These are phyloP conservation scores for Aplysia californica DNA, from an alignment of 1,140 invertebrate species.

Conservation along the genomic window DNA sequence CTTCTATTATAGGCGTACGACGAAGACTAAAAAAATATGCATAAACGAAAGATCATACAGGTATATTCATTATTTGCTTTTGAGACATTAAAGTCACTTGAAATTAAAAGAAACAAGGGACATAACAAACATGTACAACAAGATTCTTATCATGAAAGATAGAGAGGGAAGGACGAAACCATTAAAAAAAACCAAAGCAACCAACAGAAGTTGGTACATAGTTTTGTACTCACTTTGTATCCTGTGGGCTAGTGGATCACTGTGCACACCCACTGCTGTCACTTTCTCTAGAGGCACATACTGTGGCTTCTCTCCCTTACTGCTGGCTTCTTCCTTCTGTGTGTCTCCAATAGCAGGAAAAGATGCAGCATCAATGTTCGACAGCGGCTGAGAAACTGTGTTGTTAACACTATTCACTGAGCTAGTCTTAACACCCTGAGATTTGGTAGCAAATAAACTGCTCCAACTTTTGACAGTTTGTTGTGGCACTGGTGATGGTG, in stretches of 20 bases:
- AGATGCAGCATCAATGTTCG: background rate
- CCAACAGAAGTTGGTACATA: background rate
- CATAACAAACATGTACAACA: too few species aligned
- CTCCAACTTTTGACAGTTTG: conserved; percentile 17
- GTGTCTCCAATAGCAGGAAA: background rate
- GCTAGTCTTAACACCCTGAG: too few species aligned
- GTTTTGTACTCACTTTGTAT: conserved; percentile 4
- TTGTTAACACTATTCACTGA: background rate
- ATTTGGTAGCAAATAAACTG: conserved; percentile 18
- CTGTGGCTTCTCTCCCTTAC: conserved; percentile 11
- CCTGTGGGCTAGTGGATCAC: conserved; percentile 8
- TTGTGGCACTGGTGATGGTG: background rate
- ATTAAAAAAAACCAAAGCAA: too few species aligned
- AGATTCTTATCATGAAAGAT: too few species aligned
- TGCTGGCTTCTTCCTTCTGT: background rate
- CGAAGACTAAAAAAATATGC: too few species aligned
- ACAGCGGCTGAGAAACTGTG: too few species aligned
- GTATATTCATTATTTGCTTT: too few species aligned
- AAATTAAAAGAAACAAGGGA: too few species aligned
- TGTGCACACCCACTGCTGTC: conserved; percentile 2
- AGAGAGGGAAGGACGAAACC: too few species aligned
- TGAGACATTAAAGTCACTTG: too few species aligned
- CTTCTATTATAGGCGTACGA: too few species aligned
- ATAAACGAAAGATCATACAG: too few species aligned
- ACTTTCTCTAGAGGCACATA: conserved; percentile 1